Percentiles rank a stretch among this genome's conserved stretches.
Evolutionary conservation across 2,888 invertebrate species (phyloP).

Genomic region (Phania funesta): DNA sequence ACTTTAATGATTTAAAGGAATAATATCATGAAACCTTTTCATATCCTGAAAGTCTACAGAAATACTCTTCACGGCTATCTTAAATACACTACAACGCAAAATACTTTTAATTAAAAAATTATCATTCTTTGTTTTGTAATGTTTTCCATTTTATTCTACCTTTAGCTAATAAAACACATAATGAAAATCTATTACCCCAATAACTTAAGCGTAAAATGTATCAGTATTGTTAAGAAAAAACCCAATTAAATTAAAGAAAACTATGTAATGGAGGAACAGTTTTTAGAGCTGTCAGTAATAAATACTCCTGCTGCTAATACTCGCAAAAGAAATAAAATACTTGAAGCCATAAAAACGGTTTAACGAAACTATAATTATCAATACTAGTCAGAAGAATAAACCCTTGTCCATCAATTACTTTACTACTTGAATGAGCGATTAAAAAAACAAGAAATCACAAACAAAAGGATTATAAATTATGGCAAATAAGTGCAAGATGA

Average conservation of each 20-base stretch:
- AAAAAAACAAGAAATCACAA: conserved; percentile 15
- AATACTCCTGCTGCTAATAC: too few relatives aligned
- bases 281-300: background rate
- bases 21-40: too few relatives aligned
- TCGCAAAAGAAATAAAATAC: background rate
- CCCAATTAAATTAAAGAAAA: conserved; percentile 29
- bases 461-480: conserved; percentile 11
- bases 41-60: too few relatives aligned
- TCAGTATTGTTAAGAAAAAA: background rate
- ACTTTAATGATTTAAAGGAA: too few relatives aligned
- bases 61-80: too few relatives aligned
- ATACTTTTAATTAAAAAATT: too few relatives aligned
- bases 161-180: conserved; percentile 36
- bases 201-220: too few relatives aligned
- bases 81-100: too few relatives aligned
- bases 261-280: background rate
- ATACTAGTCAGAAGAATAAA: conserved; percentile 14
- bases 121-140: too few relatives aligned
- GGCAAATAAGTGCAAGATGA: background rate
- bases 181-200: conserved; percentile 32
- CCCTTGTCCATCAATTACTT: background rate
- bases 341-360: background rate
- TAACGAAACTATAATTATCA: conserved; percentile 18
- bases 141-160: background rate
- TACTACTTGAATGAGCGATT: background rate